phyloP scores from a whole-genome alignment of 2,888 invertebrate species.

The Xanthorhoe spadicearia region DNA sequence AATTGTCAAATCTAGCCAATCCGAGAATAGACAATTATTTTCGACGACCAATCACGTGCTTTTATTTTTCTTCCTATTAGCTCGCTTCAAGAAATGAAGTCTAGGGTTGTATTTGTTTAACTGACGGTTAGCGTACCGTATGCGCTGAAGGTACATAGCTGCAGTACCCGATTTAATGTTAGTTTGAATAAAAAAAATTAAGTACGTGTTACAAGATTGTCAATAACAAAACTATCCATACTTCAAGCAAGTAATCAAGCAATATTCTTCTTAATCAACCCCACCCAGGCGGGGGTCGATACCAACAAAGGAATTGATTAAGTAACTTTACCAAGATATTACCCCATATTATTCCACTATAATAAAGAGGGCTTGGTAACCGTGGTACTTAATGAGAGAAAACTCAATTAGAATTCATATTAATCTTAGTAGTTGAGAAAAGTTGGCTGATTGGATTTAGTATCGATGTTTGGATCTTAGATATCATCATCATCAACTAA shows the following conservation, averaged over 20 bases:
- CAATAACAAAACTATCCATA: constrained; percentile 61
- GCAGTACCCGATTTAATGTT: no score
- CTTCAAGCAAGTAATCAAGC: constrained; percentile 82
- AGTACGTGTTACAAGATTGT: constrained; percentile 29
- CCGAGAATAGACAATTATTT: no score
- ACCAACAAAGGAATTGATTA: constrained; percentile 85
- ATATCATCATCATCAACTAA: background rate
- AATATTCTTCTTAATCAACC: constrained; percentile 85
- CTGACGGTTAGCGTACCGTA: no score
- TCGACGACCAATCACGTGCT: no score
- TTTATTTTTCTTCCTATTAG: no score
- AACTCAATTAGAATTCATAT: constrained; percentile 84
- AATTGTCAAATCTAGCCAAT: no score
- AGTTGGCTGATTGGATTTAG: constrained; percentile 66
- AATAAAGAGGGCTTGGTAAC: constrained; percentile 82
- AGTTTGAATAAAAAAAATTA: no score
- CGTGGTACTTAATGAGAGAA: constrained; percentile 83
- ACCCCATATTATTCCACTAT: constrained; percentile 83
- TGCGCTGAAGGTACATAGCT: no score
- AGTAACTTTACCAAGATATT: constrained; percentile 84
- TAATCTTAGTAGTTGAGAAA: constrained; percentile 77
- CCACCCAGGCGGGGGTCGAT: constrained; percentile 81
- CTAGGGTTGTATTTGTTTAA: no score
- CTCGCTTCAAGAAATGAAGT: no score
- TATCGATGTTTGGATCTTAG: constrained; percentile 22